These are phyloP conservation scores for Scaeva pyrastri DNA, from an alignment of 2,888 invertebrate species.

Conservation along the genomic window DNA sequence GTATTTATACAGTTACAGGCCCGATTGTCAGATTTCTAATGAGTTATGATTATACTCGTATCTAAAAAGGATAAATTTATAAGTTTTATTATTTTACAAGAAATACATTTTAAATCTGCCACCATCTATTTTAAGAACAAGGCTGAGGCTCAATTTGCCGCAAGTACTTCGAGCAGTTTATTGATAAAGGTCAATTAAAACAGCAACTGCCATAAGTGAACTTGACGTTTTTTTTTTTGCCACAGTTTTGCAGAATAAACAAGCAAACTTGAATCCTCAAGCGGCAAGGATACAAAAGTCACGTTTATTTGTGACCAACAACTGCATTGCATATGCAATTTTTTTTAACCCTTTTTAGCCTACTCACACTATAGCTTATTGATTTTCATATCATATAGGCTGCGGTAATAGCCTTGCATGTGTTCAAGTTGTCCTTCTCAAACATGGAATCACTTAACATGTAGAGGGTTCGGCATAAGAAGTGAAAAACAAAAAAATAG, in stretches of 20 bases:
- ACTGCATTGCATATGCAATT: slow-evolving; percentile 8
- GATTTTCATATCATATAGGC: slow-evolving; percentile 1
- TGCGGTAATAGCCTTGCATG: slow-evolving; percentile 24
- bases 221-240: neutral
- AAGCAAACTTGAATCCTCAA: neutral
- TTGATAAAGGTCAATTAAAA: slow-evolving; percentile 13
- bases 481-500: neutral
- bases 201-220: neutral
- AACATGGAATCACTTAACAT: slow-evolving; percentile 9
- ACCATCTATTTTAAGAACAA: no score
- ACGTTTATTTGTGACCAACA: slow-evolving; percentile 8
- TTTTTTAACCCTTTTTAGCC: neutral
- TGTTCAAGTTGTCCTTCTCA: slow-evolving; percentile 18
- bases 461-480: neutral
- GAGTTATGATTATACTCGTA: no score
- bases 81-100: no score
- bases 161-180: neutral
- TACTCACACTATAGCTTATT: slow-evolving; percentile 16
- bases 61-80: no score
- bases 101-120: no score
- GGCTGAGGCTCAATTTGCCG: neutral
- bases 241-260: neutral
- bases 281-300: neutral
- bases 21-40: no score
- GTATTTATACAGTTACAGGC: no score